phyloP scores from a whole-genome alignment of 1,140 invertebrate genomes.

The Akabosia matsudoensis region DNA sequence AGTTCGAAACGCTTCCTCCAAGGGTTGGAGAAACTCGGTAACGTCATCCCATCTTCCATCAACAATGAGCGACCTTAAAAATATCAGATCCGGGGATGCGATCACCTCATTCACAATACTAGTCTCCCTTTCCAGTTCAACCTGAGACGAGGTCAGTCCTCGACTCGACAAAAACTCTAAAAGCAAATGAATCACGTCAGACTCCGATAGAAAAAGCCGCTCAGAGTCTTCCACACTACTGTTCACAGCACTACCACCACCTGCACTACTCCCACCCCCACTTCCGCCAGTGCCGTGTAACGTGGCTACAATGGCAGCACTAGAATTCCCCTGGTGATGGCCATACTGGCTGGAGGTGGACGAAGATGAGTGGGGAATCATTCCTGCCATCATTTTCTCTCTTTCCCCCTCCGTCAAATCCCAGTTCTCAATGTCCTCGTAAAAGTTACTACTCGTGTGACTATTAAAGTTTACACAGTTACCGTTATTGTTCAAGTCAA shows the following conservation, averaged over 20 bases:
- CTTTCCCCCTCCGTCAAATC: neutral
- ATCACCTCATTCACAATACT: slow-evolving; percentile 88
- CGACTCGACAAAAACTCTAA: slow-evolving; percentile 39
- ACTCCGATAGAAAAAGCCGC: slow-evolving; percentile 38
- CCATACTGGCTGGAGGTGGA: neutral
- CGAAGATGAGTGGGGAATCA: neutral
- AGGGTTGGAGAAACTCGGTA: slow-evolving; percentile 90
- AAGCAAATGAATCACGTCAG: slow-evolving; percentile 42
- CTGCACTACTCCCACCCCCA: neutral
- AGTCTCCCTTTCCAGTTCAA: slow-evolving; percentile 89
- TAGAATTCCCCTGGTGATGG: neutral
- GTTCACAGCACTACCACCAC: neutral
- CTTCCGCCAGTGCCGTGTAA: neutral
- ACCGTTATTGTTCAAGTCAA: neutral
- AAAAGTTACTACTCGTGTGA: slow-evolving; percentile 3
- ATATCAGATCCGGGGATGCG: slow-evolving; percentile 85
- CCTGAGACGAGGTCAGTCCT: slow-evolving; percentile 41
- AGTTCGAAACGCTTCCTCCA: slow-evolving; percentile 63
- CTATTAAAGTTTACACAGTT: neutral
- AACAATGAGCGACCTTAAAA: slow-evolving; percentile 86
- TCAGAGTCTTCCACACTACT: slow-evolving; percentile 29
- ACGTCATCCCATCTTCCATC: slow-evolving; percentile 99
- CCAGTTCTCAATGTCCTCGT: slow-evolving; percentile 11
- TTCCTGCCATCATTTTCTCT: slow-evolving; percentile 8
- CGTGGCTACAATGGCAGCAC: neutral